phyloP scores from a whole-genome alignment of 2,888 invertebrate species.

The Catonia carolina region DNA sequence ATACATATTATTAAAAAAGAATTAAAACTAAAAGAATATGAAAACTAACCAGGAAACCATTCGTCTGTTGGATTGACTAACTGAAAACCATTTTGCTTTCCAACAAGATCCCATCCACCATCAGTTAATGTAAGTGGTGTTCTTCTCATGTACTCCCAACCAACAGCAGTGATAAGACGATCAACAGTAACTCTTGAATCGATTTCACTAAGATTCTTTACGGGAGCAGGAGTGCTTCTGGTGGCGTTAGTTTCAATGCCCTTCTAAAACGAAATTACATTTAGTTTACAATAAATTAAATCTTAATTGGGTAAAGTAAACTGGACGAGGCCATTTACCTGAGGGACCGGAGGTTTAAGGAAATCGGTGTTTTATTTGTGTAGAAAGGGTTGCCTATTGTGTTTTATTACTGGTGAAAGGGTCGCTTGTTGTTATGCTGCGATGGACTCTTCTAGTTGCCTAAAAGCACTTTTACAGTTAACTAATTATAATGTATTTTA shows the following conservation, averaged over 20 bases:
- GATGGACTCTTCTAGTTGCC: no score
- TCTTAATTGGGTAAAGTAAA: no score
- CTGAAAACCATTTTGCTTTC: conserved; percentile 76
- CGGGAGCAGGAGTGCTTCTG: conserved; percentile 69
- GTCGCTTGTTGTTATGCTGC: no score
- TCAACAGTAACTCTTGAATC: conserved; percentile 64
- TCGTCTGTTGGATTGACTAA: conserved; percentile 78
- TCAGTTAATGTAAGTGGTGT: conserved; percentile 59
- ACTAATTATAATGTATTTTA: no score
- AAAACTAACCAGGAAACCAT: conserved; percentile 71
- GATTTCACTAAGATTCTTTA: conserved; percentile 74
- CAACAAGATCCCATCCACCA: conserved; percentile 62
- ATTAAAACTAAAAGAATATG: no score
- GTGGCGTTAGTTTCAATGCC: conserved; percentile 83
- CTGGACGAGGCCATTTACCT: no score
- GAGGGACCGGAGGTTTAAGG: no score
- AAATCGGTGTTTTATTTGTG: no score
- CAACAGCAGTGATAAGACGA: conserved; percentile 68
- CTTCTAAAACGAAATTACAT: conserved; percentile 48
- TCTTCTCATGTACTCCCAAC: conserved; percentile 76
- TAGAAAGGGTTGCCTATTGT: no score
- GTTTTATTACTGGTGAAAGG: no score
- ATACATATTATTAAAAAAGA: no score
- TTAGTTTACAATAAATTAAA: neutral
- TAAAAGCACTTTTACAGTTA: no score